phyloP scores from a whole-genome alignment of 2,113 vertebrate species.

The Aepyceros melampus region DNA sequence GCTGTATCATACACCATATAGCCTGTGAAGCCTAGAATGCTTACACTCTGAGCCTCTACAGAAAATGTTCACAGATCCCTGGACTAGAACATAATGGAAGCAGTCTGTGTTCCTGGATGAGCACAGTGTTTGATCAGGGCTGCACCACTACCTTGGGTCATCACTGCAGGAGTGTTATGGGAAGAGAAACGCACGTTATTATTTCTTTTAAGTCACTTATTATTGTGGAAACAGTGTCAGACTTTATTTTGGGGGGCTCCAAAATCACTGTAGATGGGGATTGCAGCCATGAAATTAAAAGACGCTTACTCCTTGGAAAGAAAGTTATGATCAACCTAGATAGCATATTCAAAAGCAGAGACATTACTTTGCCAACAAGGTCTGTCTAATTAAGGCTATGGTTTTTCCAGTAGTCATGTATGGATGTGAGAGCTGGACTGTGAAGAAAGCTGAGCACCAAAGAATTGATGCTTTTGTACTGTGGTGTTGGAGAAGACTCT shows the following conservation, averaged over 20 bases:
- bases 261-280: no score
- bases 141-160: no score
- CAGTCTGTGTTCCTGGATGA: background rate
- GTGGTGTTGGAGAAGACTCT: no score
- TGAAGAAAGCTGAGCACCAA: rapidly evolving
- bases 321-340: no score
- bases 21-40: background rate
- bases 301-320: no score
- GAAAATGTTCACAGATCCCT: background rate
- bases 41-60: background rate
- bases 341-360: no score
- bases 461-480: no score
- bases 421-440: no score
- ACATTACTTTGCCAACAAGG: no score
- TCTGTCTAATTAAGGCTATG: no score
- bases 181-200: background rate
- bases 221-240: background rate
- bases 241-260: rapidly evolving
- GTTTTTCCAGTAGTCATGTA: no score
- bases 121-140: background rate
- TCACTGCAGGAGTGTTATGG: background rate
- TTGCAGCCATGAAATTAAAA: no score
- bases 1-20: background rate
- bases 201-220: background rate
- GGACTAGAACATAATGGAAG: background rate